These are phyloP conservation scores for Phoeniculus purpureus DNA, from an alignment of 2,797 vertebrate species.

Conservation along the genomic window DNA sequence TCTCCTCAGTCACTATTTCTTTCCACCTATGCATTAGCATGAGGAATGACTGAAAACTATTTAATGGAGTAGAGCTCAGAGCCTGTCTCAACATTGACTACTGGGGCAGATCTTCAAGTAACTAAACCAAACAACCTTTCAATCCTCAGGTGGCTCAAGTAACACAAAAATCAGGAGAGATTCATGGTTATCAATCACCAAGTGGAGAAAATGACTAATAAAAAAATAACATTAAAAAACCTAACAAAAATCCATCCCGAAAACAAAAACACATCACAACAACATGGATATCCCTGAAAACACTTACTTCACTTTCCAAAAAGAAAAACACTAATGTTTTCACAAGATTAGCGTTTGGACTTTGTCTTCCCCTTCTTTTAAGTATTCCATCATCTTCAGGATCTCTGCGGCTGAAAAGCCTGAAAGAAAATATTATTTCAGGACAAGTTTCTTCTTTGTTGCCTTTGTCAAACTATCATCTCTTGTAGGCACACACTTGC, in stretches of 20 bases:
- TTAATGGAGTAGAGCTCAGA: neutral
- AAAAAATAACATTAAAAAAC: neutral
- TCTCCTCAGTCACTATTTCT: neutral
- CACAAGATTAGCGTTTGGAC: slow-evolving; percentile 96
- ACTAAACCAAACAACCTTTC: neutral
- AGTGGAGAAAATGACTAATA: neutral
- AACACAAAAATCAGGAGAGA: slow-evolving; percentile 67
- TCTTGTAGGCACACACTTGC: neutral
- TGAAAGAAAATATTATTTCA: slow-evolving; percentile 56
- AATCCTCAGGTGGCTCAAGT: neutral
- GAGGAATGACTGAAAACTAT: neutral
- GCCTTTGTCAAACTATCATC: neutral
- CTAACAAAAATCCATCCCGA: too few relatives aligned
- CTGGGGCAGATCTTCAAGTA: neutral
- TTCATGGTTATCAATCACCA: slow-evolving; percentile 55
- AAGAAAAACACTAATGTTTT: slow-evolving; percentile 99
- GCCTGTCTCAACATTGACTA: neutral
- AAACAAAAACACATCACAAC: neutral
- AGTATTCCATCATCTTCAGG: slow-evolving; percentile 95
- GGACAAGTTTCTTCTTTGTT: neutral
- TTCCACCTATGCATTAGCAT: neutral
- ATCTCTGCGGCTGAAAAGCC: slow-evolving; percentile 95
- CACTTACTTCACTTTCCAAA: slow-evolving; percentile 94
- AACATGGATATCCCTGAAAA: neutral
- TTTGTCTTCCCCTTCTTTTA: slow-evolving; percentile 95